Evolutionary conservation across 1,140 invertebrate species (phyloP).

Genomic region (Habropoda laboriosa): DNA sequence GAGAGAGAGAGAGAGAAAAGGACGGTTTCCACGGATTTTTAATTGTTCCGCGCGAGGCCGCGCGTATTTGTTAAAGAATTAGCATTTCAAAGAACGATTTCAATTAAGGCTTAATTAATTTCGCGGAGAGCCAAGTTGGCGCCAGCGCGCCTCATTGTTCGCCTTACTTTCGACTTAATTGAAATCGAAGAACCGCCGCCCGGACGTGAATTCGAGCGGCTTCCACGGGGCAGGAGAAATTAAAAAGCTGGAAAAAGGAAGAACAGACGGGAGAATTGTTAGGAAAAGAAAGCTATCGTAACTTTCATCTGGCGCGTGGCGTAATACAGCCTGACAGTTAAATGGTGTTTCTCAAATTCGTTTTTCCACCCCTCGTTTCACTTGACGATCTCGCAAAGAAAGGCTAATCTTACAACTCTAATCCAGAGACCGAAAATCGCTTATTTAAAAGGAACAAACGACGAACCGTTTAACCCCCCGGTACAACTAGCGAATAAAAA

Average conservation of each 20-base stretch:
- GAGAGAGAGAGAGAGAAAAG: background rate
- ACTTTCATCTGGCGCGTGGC: background rate
- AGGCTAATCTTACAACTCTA: too few species aligned
- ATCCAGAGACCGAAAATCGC: too few species aligned
- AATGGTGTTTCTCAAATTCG: background rate
- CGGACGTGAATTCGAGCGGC: constrained; percentile 21
- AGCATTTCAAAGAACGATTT: constrained; percentile 82
- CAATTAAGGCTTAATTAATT: constrained; percentile 82
- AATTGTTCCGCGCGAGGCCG: constrained; percentile 57
- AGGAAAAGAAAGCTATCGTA: background rate
- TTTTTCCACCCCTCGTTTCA: too few species aligned
- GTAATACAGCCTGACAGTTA: background rate
- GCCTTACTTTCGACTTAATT: constrained; percentile 78
- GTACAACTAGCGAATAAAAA: too few species aligned
- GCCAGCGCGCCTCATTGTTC: constrained; percentile 28
- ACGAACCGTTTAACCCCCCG: too few species aligned
- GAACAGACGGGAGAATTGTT: background rate
- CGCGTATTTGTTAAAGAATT: constrained; percentile 80
- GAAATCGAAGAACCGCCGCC: constrained; percentile 72
- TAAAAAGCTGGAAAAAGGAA: background rate
- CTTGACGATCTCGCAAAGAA: background rate
- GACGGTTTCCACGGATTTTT: constrained; percentile 52
- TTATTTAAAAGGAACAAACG: too few species aligned
- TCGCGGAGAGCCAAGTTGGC: constrained; percentile 70
- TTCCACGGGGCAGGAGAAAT: background rate